phyloP scores from a whole-genome alignment of 2,113 vertebrate genomes.

The Cebus imitator region DNA sequence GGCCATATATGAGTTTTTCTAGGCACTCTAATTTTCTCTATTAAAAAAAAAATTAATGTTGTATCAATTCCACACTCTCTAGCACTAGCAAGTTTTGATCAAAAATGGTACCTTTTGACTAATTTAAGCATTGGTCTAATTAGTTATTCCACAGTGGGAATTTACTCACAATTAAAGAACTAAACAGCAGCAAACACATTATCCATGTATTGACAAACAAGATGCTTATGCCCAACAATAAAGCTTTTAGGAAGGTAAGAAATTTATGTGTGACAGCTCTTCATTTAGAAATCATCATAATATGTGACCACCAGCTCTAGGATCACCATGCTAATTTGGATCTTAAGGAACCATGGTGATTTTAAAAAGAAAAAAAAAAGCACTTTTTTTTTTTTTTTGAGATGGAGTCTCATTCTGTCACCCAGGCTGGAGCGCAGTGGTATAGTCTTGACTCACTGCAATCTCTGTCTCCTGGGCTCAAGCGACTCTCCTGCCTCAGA shows the following conservation, averaged over 20 bases:
- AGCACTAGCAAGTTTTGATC: slow-evolving; percentile 24
- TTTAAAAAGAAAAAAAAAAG: no score
- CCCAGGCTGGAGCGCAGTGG: no score
- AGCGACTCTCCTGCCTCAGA: no score
- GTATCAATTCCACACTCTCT: background rate
- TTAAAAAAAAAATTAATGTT: background rate
- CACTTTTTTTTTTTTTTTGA: no score
- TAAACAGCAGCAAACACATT: slow-evolving; percentile 62
- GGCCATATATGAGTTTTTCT: background rate
- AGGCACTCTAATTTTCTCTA: background rate
- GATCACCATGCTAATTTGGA: slow-evolving; percentile 63
- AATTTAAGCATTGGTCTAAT: slow-evolving; percentile 59
- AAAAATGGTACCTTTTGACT: slow-evolving; percentile 32
- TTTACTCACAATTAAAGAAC: slow-evolving; percentile 53
- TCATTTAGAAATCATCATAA: slow-evolving; percentile 59
- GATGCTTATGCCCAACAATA: slow-evolving; percentile 31
- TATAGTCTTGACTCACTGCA: no score
- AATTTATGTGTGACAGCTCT: slow-evolving; percentile 53
- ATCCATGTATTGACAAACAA: slow-evolving; percentile 67
- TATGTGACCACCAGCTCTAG: slow-evolving; percentile 31
- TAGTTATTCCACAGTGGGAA: slow-evolving; percentile 74
- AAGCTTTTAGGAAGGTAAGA: slow-evolving; percentile 30
- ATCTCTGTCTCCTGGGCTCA: no score
- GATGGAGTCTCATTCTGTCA: no score
- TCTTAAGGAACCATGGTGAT: slow-evolving; percentile 66